Evolutionary conservation across 2,888 invertebrate species (phyloP).

Genomic region (Mythimna ferrago): DNA sequence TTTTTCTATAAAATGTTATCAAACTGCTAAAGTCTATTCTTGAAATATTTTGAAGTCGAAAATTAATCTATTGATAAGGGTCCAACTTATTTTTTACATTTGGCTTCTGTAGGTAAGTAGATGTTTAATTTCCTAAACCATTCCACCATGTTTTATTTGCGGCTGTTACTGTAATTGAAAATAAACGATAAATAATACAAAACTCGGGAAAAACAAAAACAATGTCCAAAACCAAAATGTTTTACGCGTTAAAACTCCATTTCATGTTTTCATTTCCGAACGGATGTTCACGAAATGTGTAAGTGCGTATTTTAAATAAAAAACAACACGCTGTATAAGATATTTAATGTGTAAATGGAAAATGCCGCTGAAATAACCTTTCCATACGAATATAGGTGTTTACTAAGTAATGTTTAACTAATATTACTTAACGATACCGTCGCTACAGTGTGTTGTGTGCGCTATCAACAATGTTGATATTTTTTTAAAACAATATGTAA

Average conservation of each 20-base stretch:
- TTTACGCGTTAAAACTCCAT: conserved; percentile 52
- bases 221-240: conserved; percentile 28
- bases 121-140: conserved; percentile 9
- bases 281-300: conserved; percentile 51
- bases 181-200: conserved; percentile 48
- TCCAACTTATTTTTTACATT: not conserved
- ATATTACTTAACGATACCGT: conserved; percentile 68
- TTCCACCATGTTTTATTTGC: conserved; percentile 22
- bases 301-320: conserved; percentile 40
- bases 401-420: conserved; percentile 66
- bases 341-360: conserved; percentile 67
- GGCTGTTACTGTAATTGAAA: conserved; percentile 41
- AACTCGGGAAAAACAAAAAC: conserved; percentile 23
- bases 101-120: not conserved
- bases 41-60: not conserved
- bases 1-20: not conserved
- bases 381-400: conserved; percentile 70
- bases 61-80: not conserved
- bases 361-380: conserved; percentile 74
- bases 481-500: conserved; percentile 51
- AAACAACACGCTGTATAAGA: conserved; percentile 55
- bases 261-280: conserved; percentile 60
- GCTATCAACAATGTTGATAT: conserved; percentile 53
- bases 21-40: not conserved
- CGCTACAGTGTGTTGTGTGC: conserved; percentile 27